A percentile compares a stretch with the other conserved stretches of the same genome.
Conservation (phyloP, 2,797 vertebrate species). For the Anguilla anguilla region DNA sequence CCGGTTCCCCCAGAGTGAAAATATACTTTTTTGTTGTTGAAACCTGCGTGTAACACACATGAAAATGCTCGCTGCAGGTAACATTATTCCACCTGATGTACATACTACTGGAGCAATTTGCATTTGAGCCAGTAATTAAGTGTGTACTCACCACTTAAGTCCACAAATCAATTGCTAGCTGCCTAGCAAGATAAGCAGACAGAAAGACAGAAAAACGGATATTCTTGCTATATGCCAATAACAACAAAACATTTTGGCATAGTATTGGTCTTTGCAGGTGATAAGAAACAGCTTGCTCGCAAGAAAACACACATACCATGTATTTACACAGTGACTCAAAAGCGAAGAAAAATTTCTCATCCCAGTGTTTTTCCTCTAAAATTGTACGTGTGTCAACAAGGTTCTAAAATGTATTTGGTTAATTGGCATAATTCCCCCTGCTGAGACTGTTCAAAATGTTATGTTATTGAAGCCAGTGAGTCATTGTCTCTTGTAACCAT, state of each 20-base stretch:
- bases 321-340: background rate
- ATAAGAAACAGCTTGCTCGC: background rate
- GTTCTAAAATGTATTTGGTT: background rate
- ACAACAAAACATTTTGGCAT: background rate
- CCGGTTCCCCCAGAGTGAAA: too few relatives aligned
- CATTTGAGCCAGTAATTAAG: too few relatives aligned
- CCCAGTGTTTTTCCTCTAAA: background rate
- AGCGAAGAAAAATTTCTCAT: background rate
- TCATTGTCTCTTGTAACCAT: background rate
- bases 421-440: background rate
- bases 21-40: too few relatives aligned
- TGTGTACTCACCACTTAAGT: too few relatives aligned
- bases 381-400: background rate
- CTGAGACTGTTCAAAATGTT: background rate
- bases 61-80: too few relatives aligned
- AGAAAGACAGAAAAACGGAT: too few relatives aligned
- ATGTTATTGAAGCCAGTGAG: background rate
- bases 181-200: too few relatives aligned
- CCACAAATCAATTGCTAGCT: too few relatives aligned
- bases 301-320: background rate
- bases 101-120: too few relatives aligned
- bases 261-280: background rate
- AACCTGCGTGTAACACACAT: too few relatives aligned
- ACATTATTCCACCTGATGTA: too few relatives aligned
- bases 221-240: background rate